Evolutionary conservation across 1,140 invertebrate species (phyloP).

Genomic region (Pogonomyrmex californicus): DNA sequence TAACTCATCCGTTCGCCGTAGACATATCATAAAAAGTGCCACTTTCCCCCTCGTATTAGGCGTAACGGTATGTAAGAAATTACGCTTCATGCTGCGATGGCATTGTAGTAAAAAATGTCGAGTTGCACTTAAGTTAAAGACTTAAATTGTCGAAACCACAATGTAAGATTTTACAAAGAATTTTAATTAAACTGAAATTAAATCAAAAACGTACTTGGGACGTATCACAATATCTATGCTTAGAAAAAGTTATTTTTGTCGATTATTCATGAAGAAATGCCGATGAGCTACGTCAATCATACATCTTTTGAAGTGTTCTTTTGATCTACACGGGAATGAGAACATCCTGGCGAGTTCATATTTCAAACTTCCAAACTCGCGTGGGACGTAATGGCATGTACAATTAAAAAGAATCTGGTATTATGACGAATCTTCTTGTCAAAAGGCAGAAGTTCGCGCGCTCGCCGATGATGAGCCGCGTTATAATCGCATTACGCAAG

Average conservation of each 20-base stretch:
- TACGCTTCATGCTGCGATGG: not conserved
- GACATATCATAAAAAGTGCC: constrained; percentile 13
- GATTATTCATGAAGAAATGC: not conserved
- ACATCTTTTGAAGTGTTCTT: not conserved
- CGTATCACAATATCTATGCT: not conserved
- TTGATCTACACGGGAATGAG: not conserved
- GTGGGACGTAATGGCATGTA: not conserved
- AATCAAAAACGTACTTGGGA: not conserved
- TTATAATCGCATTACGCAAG: constrained; percentile 51
- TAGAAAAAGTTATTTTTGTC: not conserved
- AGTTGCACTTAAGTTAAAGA: not conserved
- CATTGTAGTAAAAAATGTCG: not conserved
- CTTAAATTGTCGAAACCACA: not conserved
- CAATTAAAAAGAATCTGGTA: constrained; percentile 28
- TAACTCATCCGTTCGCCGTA: not conserved
- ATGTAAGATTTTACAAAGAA: not conserved
- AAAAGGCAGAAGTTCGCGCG: constrained; percentile 39
- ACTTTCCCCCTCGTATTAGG: constrained; percentile 26
- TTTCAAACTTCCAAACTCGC: not conserved
- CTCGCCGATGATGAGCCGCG: constrained; percentile 16
- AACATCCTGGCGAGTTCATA: not conserved
- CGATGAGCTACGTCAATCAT: not conserved
- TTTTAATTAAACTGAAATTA: not conserved
- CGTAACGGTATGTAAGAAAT: constrained; percentile 15
- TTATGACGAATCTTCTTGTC: not conserved